Evolutionary conservation across 2,797 vertebrate genomes (phyloP).

Genomic region (Sebastes trivittatus): DNA sequence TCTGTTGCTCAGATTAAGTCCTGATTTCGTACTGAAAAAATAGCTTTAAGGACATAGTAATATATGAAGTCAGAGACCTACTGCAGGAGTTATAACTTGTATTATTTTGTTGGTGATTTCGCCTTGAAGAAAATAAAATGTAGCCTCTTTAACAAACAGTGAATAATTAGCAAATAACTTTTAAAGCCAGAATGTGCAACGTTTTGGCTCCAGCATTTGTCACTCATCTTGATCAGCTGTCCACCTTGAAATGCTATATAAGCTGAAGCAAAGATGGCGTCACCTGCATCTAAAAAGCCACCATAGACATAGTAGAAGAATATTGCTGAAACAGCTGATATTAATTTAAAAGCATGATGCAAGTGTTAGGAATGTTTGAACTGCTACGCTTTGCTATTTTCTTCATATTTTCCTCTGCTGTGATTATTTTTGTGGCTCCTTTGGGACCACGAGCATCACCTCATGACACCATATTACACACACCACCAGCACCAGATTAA

Average conservation of each 20-base stretch:
- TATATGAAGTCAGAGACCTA: background rate
- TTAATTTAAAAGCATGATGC: background rate
- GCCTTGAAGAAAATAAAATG: background rate
- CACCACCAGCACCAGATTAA: background rate
- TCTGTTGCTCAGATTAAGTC: background rate
- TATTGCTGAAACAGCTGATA: background rate
- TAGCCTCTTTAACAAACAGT: background rate
- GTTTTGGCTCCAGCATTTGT: background rate
- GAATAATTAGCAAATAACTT: background rate
- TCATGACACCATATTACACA: background rate
- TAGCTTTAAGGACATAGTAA: background rate
- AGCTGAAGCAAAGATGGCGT: background rate
- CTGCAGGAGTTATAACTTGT: background rate
- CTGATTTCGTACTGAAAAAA: background rate
- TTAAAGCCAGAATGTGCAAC: background rate
- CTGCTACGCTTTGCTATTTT: background rate
- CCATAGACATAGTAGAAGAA: background rate
- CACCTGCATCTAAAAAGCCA: background rate
- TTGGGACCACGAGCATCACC: background rate
- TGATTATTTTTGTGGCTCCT: background rate
- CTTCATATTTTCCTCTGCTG: background rate
- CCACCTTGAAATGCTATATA: background rate
- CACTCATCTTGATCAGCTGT: background rate
- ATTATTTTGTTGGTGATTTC: background rate
- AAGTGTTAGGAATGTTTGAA: background rate